Evolutionary conservation across 2,888 invertebrate species (phyloP), one percentile per base, ranked within the genome.

Genomic region (Latrodectus elegans): DNA sequence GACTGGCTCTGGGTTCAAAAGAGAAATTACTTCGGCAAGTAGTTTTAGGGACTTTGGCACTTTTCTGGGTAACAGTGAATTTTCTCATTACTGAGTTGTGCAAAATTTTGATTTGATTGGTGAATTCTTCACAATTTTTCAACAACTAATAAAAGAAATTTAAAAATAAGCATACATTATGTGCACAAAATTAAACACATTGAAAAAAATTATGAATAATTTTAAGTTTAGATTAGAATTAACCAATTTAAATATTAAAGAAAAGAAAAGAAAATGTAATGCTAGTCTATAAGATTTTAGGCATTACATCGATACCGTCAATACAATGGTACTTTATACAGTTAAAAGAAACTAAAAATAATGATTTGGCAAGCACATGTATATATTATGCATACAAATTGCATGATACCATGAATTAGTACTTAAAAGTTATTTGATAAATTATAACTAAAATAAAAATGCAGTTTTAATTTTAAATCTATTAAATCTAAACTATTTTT

Each of bases 61-160:
- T 60, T 68, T 85, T 72, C 53, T 60, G 64, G n/a, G 83, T 55
- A 6, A 76, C 38, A 8, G 10, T 22, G 52, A 79, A 73, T 38
- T 75, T 88, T 22, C 74, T 52, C 22, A 52, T 55, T 6, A 55
- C 9, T 2, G 76, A 49, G 60, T 67, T 68, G 51, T 88, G 65
- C 8, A 84, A 79, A 14, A 55, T 75, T 10, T 51, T 9, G 4
- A 88, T 71, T 51, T 88, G 67, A 4, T 84, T 67, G 14, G 22
- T 72, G 26, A 75, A 68, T 6, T 15, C 8, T 15, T 11, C 1
- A 70, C 73, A 77, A 12, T 14, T 26, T 60, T 77, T 81, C 52
- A 88, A 71, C 9, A 77, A 8, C 88, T 88, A 55, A 6, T 79
- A 68, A n/a, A 17, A 38, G 38, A 38, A 38, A 38, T 38, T 38